Evolutionary conservation across 2,888 invertebrate species (phyloP).

Genomic region (Andrena dorsata): DNA sequence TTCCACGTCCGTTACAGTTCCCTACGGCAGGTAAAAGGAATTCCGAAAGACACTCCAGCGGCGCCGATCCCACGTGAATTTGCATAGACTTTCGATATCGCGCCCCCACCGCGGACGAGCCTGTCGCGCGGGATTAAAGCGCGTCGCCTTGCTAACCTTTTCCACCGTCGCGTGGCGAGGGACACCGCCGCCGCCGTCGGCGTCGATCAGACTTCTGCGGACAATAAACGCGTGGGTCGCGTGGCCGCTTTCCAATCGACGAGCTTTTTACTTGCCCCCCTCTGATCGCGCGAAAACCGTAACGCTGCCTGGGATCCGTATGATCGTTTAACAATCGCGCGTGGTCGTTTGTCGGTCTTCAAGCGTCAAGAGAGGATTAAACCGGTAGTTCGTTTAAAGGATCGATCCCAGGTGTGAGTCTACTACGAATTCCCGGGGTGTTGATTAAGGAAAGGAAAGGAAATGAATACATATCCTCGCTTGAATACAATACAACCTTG

Average conservation of each 20-base stretch:
- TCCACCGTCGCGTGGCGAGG: constrained; percentile 12
- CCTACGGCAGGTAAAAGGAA: constrained; percentile 44
- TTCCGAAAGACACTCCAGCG: constrained; percentile 56
- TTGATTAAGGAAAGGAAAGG: too few species aligned
- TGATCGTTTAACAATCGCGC: constrained; percentile 34
- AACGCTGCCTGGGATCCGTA: constrained; percentile 9
- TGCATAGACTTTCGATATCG: constrained; percentile 74
- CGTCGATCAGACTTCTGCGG: constrained; percentile 12
- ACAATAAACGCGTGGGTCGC: constrained; percentile 58
- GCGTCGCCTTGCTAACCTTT: constrained; percentile 47
- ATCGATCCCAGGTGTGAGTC: not conserved
- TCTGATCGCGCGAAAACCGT: constrained; percentile 48
- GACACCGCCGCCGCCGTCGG: not conserved
- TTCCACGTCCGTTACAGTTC: constrained; percentile 1
- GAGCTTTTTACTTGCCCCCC: not conserved
- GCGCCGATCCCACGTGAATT: constrained; percentile 74
- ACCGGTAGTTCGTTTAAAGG: not conserved
- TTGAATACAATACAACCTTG: not conserved
- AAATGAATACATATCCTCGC: not conserved
- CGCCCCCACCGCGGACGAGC: constrained; percentile 44
- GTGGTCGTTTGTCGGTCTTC: not conserved
- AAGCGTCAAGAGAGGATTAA: not conserved
- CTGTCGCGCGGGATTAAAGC: constrained; percentile 57
- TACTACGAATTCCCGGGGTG: too few species aligned
- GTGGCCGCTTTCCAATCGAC: constrained; percentile 29